Conservation (phyloP, 2,113 vertebrate species). For the Caloenas nicobarica region DNA sequence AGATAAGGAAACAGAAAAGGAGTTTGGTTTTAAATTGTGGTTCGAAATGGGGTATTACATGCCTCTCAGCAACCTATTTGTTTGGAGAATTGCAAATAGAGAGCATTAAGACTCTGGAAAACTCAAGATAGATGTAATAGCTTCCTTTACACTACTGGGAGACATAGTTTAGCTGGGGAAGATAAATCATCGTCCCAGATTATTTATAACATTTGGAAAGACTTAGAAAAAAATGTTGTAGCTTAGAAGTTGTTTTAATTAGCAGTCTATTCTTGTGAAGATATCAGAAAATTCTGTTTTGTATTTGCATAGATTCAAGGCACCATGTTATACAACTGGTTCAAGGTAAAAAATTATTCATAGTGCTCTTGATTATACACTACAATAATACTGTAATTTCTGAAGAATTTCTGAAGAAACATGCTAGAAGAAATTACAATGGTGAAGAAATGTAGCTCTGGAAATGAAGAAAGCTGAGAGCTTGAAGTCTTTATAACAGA, state of each 20-base stretch:
- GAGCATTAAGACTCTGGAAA: not conserved
- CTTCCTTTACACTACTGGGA: not conserved
- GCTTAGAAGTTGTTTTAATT: not conserved
- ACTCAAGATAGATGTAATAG: not conserved
- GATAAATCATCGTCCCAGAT: not conserved
- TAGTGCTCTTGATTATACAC: not conserved
- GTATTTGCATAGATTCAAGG: not conserved
- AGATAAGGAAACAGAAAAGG: not conserved
- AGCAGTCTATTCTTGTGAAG: not conserved
- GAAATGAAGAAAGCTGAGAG: not conserved
- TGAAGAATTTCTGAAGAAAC: not conserved
- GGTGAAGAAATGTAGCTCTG: not conserved
- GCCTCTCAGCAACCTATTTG: not conserved
- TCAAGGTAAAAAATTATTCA: not conserved
- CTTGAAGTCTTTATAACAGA: not conserved
- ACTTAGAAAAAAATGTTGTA: not conserved
- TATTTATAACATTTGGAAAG: not conserved
- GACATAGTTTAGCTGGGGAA: not conserved
- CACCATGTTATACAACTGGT: not conserved
- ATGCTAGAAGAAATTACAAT: not conserved
- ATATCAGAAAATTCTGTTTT: not conserved
- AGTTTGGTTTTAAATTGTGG: not conserved
- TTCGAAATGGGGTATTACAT: not conserved
- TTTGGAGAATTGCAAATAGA: not conserved
- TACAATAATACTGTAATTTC: not conserved